phyloP scores from a whole-genome alignment of 2,797 vertebrate genomes.

The Lemur catta region DNA sequence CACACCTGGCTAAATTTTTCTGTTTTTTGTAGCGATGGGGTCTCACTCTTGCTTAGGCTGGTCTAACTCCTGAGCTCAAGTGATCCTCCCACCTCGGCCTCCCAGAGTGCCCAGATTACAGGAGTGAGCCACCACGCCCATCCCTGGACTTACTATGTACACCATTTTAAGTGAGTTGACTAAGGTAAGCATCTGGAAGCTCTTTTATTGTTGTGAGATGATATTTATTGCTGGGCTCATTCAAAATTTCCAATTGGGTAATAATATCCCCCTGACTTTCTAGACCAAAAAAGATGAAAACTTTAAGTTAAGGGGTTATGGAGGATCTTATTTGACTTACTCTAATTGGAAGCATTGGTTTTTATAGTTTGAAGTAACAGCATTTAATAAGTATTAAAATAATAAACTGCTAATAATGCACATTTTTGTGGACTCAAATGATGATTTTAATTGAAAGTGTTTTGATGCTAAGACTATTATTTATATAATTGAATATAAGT shows the following conservation, averaged over 20 bases:
- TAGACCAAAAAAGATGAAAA: background rate
- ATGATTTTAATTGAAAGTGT: background rate
- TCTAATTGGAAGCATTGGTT: background rate
- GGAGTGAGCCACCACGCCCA: no score
- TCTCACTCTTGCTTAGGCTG: no score
- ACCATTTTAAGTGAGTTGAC: background rate
- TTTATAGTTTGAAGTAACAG: background rate
- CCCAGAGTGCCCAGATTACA: no score
- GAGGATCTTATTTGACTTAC: background rate
- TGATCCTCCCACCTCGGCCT: no score
- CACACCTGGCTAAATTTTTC: no score
- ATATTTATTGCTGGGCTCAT: background rate
- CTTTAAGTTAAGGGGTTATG: background rate
- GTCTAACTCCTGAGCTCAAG: no score
- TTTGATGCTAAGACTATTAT: background rate
- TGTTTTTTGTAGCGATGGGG: no score
- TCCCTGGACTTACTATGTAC: background rate
- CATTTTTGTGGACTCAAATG: background rate
- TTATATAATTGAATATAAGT: background rate
- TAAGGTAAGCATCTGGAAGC: background rate
- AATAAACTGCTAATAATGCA: background rate
- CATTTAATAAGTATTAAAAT: background rate
- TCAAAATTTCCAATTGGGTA: background rate
- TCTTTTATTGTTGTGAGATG: background rate
- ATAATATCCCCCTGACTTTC: background rate